Evolutionary conservation across 2,113 vertebrate species (phyloP), one percentile per base, ranked within the genome.

Genomic region (Paraplagusia blochii): DNA sequence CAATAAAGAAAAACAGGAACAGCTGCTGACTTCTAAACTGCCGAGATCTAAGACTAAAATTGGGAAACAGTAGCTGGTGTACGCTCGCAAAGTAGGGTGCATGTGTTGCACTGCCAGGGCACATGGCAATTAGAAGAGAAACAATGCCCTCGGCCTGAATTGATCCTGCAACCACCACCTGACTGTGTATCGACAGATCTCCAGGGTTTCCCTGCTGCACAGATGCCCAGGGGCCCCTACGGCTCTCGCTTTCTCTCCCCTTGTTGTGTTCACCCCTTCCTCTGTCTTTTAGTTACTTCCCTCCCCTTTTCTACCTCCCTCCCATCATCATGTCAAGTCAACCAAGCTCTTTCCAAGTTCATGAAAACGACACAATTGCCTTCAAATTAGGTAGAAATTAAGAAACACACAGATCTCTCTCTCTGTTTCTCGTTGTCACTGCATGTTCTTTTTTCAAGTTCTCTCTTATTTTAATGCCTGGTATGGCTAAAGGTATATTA

Each of bases 141-240:
- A 74, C 77, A 61, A 60, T 68, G 82, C 72, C 67, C 35, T 5
- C 9, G 69, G 81, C 67, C 38, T n/a, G 60, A 43, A 87, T 87
- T 81, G 88, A 88, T 88, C 67, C 74, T 48, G 60, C 77, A 79
- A 81, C 80, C 81, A 86, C 84, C 84, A 77, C 77, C 76, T 63
- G 71, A 51, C 80, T 87, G 77, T 83, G 76, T 87, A 88, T 87
- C 74, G 81, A 88, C 70, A 60, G 73, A 77, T 74, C 75, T 76
- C 69, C 47, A 22, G 66, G 72, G 58, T 75, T 80, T 45, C 66
- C 44, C 51, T 64, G 74, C 66, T 65, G 63, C 71, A 65, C 64
- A 72, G 44, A 66, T 66, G 76, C 77, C 74, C 60, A 16, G 44
- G 68, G 80, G 84, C 74, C 76, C 74, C 74, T 72, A 55, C 34